Evolutionary conservation across 2,797 vertebrate genomes (phyloP).

Genomic region (Myripristis murdjan): DNA sequence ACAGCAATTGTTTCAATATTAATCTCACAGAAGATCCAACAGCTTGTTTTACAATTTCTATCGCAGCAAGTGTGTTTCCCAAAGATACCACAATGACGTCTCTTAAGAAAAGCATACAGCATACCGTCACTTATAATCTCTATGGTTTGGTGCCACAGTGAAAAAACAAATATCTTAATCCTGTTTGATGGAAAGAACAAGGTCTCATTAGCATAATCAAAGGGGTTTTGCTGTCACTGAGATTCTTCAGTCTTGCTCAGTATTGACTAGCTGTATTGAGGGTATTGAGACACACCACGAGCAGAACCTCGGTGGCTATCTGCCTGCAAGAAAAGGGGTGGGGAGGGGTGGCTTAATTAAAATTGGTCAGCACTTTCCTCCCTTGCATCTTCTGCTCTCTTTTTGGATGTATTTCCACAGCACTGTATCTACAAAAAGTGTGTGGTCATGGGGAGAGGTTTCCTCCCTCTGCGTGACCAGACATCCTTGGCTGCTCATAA

Average conservation of each 20-base stretch:
- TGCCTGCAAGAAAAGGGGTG: not conserved
- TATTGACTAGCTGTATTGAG: no score
- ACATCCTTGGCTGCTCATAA: constrained; percentile 40
- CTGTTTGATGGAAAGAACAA: constrained; percentile 11
- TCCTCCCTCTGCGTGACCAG: constrained; percentile 44
- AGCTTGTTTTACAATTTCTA: no score
- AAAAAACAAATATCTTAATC: constrained; percentile 23
- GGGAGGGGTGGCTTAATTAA: constrained; percentile 20
- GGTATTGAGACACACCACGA: constrained; percentile 19
- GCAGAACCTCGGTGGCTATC: not conserved
- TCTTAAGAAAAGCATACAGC: no score
- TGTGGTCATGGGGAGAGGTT: not conserved
- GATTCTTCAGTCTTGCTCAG: no score
- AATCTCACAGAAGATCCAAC: no score
- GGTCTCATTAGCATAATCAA: constrained; percentile 38
- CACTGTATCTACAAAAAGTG: not conserved
- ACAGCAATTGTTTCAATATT: constrained; percentile 49
- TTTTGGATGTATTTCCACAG: constrained; percentile 7
- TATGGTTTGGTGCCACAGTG: constrained; percentile 33
- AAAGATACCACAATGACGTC: constrained; percentile 2
- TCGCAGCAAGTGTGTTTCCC: constrained; percentile 22
- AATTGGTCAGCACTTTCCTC: constrained; percentile 43
- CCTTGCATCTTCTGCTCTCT: constrained; percentile 15
- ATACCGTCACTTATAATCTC: constrained; percentile 36
- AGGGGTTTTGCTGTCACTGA: constrained; percentile 7